phyloP scores from a whole-genome alignment of 2,797 vertebrate genomes.

The Macrochelys suwanniensis region DNA sequence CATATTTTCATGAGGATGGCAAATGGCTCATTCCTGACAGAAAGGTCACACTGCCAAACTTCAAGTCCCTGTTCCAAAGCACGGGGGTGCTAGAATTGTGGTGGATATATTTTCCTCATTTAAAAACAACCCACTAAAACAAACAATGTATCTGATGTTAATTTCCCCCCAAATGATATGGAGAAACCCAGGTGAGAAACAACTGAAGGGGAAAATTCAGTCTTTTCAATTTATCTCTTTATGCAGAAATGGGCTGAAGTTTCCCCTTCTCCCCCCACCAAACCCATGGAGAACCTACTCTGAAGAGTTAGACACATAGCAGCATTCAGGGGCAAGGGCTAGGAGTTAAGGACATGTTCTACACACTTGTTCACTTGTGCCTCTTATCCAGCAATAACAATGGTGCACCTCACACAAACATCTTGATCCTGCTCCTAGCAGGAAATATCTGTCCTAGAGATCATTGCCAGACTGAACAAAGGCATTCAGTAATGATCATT shows the following conservation, averaged over 20 bases:
- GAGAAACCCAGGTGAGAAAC: neutral
- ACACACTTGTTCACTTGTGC: neutral
- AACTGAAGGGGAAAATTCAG: accelerated
- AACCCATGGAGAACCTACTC: neutral
- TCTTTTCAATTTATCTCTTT: neutral
- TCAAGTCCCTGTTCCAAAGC: too few relatives aligned
- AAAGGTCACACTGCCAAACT: too few relatives aligned
- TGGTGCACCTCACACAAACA: neutral
- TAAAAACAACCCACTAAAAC: too few relatives aligned
- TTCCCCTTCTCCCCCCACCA: accelerated
- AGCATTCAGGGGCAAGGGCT: neutral
- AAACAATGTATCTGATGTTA: too few relatives aligned
- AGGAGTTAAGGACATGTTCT: neutral
- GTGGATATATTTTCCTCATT: too few relatives aligned
- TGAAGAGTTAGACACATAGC: neutral
- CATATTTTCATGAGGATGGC: too few relatives aligned
- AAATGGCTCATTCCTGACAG: too few relatives aligned
- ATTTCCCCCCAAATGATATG: too few relatives aligned
- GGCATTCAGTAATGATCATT: neutral
- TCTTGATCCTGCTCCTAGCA: neutral
- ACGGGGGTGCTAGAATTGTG: too few relatives aligned
- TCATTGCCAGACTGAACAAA: neutral
- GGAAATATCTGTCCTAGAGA: neutral
- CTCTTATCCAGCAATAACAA: neutral
- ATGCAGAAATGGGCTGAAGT: neutral